phyloP scores from a whole-genome alignment of 2,888 invertebrate species.

The Drosophila prostipennis region DNA sequence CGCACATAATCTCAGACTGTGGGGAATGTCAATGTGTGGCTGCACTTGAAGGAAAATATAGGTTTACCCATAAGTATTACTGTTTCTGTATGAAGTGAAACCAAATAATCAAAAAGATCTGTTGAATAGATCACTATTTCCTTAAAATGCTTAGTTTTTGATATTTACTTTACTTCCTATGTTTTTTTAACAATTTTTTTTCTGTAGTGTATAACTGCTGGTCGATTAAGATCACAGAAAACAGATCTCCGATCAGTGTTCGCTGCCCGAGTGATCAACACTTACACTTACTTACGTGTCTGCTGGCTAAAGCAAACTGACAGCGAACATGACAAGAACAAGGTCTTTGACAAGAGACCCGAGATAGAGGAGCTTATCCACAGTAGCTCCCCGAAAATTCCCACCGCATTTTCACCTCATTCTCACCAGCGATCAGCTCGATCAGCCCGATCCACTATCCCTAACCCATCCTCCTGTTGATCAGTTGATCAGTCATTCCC shows the following conservation, averaged over 20 bases:
- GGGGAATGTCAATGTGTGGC: slow-evolving; percentile 69
- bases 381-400: slow-evolving; percentile 1
- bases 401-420: slow-evolving; percentile 19
- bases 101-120: no score
- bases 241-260: slow-evolving; percentile 19
- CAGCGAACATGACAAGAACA: slow-evolving; percentile 70
- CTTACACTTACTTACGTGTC: slow-evolving; percentile 6
- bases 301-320: slow-evolving; percentile 39
- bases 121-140: not conserved
- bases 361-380: slow-evolving; percentile 18
- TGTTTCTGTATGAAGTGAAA: no score
- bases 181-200: not conserved
- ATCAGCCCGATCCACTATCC: not conserved
- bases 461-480: slow-evolving; percentile 4
- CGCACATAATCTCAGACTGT: slow-evolving; percentile 81
- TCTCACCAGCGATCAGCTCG: slow-evolving; percentile 24
- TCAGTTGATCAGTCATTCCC: slow-evolving; percentile 38
- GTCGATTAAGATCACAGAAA: slow-evolving; percentile 66
- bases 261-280: slow-evolving; percentile 36
- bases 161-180: no score
- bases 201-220: slow-evolving; percentile 1
- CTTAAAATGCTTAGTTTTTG: no score
- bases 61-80: no score
- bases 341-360: slow-evolving; percentile 49
- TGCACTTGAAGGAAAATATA: slow-evolving; percentile 1